Evolutionary conservation across 2,797 vertebrate genomes (phyloP).

Genomic region (Sternarchorhynchus goeldii): DNA sequence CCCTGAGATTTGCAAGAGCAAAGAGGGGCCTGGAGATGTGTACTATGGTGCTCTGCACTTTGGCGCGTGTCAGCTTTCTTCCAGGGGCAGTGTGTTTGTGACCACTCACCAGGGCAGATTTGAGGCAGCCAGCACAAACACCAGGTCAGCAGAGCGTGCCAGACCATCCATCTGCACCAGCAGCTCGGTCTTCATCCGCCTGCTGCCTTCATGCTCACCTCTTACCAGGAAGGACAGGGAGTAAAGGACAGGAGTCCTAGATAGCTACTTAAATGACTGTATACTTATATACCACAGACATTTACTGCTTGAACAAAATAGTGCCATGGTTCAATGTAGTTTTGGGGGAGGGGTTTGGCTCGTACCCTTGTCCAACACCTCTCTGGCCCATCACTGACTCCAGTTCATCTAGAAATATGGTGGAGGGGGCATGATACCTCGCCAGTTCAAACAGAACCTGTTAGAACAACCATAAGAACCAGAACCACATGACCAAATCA

Average conservation of each 20-base stretch:
- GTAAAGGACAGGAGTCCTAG: background rate
- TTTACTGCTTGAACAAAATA: too few relatives aligned
- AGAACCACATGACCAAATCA: background rate
- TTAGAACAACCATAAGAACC: slow-evolving; percentile 22
- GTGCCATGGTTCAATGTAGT: too few relatives aligned
- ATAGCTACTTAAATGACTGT: background rate
- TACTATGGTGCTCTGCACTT: background rate
- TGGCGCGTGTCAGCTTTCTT: background rate
- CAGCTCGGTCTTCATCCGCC: slow-evolving; percentile 93
- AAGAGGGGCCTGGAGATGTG: slow-evolving; percentile 3
- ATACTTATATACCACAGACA: background rate
- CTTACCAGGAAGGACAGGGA: slow-evolving; percentile 62
- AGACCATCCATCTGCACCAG: slow-evolving; percentile 97
- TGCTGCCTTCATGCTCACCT: slow-evolving; percentile 91
- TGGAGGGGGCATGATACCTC: slow-evolving; percentile 93
- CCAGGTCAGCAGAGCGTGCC: slow-evolving; percentile 88
- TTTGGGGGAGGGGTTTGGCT: too few relatives aligned
- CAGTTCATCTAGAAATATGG: slow-evolving; percentile 96
- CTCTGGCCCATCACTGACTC: slow-evolving; percentile 96
- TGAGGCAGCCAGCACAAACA: slow-evolving; percentile 95
- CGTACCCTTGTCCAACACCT: slow-evolving; percentile 83
- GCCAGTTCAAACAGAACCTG: slow-evolving; percentile 96
- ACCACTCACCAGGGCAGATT: slow-evolving; percentile 80
- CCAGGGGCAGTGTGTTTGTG: background rate
- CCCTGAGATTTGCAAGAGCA: slow-evolving; percentile 74